Evolutionary conservation across 53 echinoderm and acorn worm species (phyloP).

Genomic region (Luidia sarsii): DNA sequence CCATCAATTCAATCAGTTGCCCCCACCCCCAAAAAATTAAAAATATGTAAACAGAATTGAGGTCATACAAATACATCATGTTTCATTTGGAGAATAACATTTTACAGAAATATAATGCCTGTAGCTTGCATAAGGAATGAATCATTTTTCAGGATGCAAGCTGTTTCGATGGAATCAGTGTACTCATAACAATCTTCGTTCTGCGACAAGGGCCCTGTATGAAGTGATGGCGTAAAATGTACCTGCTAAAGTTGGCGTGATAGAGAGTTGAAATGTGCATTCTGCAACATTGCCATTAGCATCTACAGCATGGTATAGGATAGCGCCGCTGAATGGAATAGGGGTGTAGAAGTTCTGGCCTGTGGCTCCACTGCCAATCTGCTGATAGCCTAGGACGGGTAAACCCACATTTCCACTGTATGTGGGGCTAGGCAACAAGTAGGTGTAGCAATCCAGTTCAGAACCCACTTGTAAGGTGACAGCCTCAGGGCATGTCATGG

Average conservation of each 20-base stretch:
- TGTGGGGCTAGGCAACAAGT: not conserved
- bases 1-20: no score
- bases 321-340: conserved; percentile 7
- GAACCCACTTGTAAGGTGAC: not conserved
- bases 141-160: no score
- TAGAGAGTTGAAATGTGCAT: conserved; percentile 28
- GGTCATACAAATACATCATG: no score
- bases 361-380: not conserved
- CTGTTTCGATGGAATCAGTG: no score
- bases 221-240: not conserved
- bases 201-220: no score
- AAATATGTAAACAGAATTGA: no score
- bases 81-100: no score
- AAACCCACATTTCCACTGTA: conserved; percentile 4
- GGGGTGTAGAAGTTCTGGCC: conserved; percentile 26
- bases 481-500: conserved; percentile 8
- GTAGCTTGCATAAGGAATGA: no score
- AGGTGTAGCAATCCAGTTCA: conserved; percentile 10
- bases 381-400: conserved; percentile 9
- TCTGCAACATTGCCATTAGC: not conserved
- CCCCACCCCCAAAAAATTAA: no score
- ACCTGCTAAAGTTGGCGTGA: not conserved
- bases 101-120: no score
- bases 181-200: no score
- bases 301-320: conserved; percentile 2